Conservation (phyloP, 2,888 invertebrate genomes). For the Pseudococcus viburni region DNA sequence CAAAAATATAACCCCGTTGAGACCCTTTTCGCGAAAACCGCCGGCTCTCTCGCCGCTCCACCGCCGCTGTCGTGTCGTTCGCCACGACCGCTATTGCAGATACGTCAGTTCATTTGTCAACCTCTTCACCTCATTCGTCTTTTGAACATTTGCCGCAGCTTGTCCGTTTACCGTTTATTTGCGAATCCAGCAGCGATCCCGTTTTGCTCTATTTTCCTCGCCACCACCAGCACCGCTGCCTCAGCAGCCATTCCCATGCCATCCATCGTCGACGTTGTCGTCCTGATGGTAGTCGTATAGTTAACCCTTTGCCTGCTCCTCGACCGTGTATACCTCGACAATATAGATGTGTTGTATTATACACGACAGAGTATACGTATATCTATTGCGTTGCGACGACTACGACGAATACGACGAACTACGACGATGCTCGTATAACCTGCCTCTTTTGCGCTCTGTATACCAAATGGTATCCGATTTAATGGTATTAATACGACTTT, state of each 20-base stretch:
- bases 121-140: slow-evolving; percentile 58
- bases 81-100: slow-evolving; percentile 51
- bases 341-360: not conserved
- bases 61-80: slow-evolving; percentile 21
- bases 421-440: not conserved
- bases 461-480: slow-evolving; percentile 63
- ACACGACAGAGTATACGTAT: not conserved
- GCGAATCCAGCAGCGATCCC: slow-evolving; percentile 31
- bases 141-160: slow-evolving; percentile 58
- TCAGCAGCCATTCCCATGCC: not conserved
- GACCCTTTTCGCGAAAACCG: slow-evolving; percentile 58
- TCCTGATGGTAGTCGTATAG: not conserved
- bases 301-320: not conserved
- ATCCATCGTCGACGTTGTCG: not conserved
- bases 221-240: too few species aligned
- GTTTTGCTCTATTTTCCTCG: slow-evolving; percentile 25
- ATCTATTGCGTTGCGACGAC: slow-evolving; percentile 15
- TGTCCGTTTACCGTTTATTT: slow-evolving; percentile 54
- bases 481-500: slow-evolving; percentile 64
- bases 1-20: slow-evolving; percentile 58
- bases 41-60: not conserved
- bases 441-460: slow-evolving; percentile 9
- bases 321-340: not conserved
- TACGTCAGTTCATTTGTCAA: slow-evolving; percentile 63
- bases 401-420: not conserved